A percentile compares a stretch with the other conserved stretches of the same genome.
These are phyloP conservation scores for Aphis craccivora DNA, from an alignment of 1,140 invertebrate species.

Conservation along the genomic window DNA sequence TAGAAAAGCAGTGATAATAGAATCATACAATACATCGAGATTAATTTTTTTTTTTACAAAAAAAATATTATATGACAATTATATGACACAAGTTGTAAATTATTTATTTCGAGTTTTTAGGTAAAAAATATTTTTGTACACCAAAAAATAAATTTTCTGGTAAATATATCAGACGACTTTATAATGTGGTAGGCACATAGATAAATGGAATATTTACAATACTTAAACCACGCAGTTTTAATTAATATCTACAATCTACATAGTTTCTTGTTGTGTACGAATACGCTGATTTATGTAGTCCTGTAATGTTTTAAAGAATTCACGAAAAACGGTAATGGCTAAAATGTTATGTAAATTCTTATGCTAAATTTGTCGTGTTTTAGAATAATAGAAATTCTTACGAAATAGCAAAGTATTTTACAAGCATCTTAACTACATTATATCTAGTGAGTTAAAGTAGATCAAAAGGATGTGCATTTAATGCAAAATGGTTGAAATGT, in stretches of 20 bases:
- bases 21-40: no score
- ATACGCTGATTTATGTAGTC: background rate
- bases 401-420: background rate
- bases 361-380: background rate
- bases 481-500: background rate
- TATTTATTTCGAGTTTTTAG: no score
- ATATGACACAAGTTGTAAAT: no score
- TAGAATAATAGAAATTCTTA: background rate
- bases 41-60: no score
- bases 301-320: background rate
- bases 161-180: background rate
- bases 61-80: no score
- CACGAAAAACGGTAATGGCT: background rate
- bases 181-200: background rate
- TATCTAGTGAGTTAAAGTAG: background rate
- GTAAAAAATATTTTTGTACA: background rate
- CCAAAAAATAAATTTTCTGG: background rate
- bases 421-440: background rate
- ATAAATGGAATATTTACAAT: background rate
- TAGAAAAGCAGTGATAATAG: no score
- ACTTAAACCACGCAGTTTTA: background rate
- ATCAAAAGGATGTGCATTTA: background rate
- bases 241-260: background rate
- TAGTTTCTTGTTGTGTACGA: background rate
- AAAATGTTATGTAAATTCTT: background rate